phyloP scores from a whole-genome alignment of 2,888 invertebrate genomes.

The Clanis bilineata region DNA sequence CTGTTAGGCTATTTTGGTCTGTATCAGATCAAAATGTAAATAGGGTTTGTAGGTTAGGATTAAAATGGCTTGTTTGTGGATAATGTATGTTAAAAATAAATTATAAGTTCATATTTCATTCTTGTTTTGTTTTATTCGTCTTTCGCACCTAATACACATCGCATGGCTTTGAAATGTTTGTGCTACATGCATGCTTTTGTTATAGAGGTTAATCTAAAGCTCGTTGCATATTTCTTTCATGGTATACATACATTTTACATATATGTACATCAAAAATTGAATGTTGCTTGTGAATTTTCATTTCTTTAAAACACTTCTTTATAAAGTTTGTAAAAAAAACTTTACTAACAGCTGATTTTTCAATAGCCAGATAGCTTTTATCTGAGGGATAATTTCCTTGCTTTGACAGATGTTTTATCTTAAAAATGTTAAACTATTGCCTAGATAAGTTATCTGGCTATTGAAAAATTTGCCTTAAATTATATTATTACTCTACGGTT shows the following conservation, averaged over 20 bases:
- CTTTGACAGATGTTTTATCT: too few relatives aligned
- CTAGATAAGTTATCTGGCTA: too few relatives aligned
- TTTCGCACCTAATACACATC: constrained; percentile 7
- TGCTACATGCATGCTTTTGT: neutral
- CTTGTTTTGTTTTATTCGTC: constrained; percentile 16
- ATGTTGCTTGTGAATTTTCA: neutral
- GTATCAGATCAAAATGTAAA: constrained; percentile 67
- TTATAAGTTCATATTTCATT: constrained; percentile 28
- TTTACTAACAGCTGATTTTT: too few relatives aligned
- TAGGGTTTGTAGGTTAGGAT: constrained; percentile 12
- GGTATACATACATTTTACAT: neutral
- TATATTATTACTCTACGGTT: too few relatives aligned
- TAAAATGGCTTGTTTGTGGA: constrained; percentile 18
- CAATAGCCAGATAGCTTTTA: too few relatives aligned
- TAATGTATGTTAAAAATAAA: constrained; percentile 42
- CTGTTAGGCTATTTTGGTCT: constrained; percentile 53
- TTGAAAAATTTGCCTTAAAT: too few relatives aligned
- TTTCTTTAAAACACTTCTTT: too few relatives aligned
- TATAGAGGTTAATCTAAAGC: neutral
- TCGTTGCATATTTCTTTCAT: neutral
- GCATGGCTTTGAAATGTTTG: neutral
- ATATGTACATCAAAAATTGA: neutral
- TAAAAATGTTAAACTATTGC: too few relatives aligned
- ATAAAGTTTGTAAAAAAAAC: too few relatives aligned
- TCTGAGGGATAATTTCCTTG: too few relatives aligned